phyloP scores from a whole-genome alignment of 1,140 invertebrate species.

The Anagrus nilaparvatae region DNA sequence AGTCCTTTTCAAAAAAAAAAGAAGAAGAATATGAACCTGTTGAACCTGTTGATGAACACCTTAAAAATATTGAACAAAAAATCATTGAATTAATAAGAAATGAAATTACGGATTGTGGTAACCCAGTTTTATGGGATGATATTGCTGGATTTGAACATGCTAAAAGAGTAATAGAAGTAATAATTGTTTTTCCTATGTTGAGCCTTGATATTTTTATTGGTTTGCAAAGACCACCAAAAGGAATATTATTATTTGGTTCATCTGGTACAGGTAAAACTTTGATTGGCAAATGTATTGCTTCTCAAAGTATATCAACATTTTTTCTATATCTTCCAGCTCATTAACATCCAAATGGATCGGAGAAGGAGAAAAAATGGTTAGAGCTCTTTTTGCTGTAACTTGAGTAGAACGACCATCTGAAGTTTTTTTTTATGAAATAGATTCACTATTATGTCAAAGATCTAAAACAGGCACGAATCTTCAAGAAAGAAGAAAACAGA shows the following conservation, averaged over 20 bases:
- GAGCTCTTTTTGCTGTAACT: conserved; percentile 89
- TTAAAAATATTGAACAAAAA: conserved; percentile 82
- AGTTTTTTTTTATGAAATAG: conserved; percentile 94
- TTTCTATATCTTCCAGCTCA: conserved; percentile 91
- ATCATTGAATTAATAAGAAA: conserved; percentile 86
- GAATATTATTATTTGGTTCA: conserved; percentile 89
- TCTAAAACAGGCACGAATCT: conserved; percentile 82
- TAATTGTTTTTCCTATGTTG: conserved; percentile 86
- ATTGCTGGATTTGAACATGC: conserved; percentile 88
- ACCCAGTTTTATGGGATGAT: conserved; percentile 74
- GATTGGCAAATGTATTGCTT: conserved; percentile 86
- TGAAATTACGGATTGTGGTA: conserved; percentile 83
- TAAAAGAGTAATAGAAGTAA: conserved; percentile 87
- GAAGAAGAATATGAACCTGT: conserved; percentile 21
- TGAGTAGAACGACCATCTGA: conserved; percentile 65
- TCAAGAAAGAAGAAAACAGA: conserved; percentile 89
- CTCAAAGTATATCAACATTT: conserved; percentile 90
- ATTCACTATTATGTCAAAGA: conserved; percentile 80
- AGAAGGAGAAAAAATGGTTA: conserved; percentile 95
- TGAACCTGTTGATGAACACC: conserved; percentile 48
- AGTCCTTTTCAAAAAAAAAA: conserved; percentile 30
- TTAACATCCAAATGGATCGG: conserved; percentile 97
- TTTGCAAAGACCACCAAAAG: conserved; percentile 82
- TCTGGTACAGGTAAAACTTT: conserved; percentile 90
- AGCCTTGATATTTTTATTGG: conserved; percentile 92